A percentile compares a stretch with the other conserved stretches of the same genome.
Conservation (phyloP, 2,113 vertebrate genomes). For the Nestor notabilis region DNA sequence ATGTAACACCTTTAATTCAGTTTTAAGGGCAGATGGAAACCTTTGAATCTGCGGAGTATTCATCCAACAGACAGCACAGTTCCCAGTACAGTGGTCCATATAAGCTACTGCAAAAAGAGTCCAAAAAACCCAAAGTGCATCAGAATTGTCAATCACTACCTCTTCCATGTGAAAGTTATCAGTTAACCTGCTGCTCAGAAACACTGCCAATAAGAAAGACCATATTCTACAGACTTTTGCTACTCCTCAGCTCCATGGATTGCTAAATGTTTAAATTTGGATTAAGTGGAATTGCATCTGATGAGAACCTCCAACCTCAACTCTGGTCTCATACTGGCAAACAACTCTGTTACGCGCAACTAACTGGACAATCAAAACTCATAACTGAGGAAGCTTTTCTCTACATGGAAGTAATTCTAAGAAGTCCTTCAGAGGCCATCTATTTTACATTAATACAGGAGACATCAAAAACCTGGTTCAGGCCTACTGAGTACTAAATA, state of each 20-base stretch:
- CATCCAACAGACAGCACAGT: not conserved
- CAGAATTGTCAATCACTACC: not conserved
- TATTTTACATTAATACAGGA: not conserved
- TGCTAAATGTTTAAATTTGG: not conserved
- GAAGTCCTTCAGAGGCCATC: not conserved
- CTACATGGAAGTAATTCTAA: not conserved
- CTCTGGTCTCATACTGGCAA: not conserved
- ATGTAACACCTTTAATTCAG: not conserved
- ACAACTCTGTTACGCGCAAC: not conserved
- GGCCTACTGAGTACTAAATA: not conserved
- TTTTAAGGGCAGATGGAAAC: not conserved
- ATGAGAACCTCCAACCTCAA: not conserved
- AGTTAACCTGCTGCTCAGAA: not conserved
- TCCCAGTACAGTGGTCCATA: accelerated
- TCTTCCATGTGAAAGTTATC: not conserved
- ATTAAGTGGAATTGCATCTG: not conserved
- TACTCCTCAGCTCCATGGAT: not conserved
- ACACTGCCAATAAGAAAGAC: not conserved
- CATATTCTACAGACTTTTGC: not conserved
- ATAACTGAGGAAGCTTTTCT: not conserved
- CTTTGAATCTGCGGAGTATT: not conserved
- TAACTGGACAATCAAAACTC: not conserved
- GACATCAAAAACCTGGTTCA: not conserved
- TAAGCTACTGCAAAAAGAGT: not conserved
- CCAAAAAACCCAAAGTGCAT: not conserved